phyloP scores from a whole-genome alignment of 2,797 vertebrate species.

The Fratercula arctica region DNA sequence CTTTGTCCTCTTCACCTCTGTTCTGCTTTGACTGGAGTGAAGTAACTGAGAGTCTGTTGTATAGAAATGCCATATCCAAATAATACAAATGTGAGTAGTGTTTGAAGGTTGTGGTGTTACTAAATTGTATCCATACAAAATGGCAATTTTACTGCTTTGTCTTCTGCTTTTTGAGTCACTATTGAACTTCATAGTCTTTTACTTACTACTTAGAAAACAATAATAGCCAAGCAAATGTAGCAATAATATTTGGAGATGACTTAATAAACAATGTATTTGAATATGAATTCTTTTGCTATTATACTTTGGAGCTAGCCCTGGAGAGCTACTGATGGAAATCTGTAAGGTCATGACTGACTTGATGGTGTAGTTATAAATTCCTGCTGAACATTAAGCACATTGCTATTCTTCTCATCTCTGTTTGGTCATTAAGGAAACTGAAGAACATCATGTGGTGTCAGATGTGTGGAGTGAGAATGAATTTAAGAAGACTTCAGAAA shows the following conservation, averaged over 20 bases:
- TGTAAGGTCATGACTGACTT: conserved; percentile 60
- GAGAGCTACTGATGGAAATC: conserved; percentile 23
- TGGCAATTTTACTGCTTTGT: background rate
- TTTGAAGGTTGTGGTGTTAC: background rate
- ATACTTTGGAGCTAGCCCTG: background rate
- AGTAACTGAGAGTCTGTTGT: background rate
- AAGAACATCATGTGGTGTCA: background rate
- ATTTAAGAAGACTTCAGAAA: conserved; percentile 35
- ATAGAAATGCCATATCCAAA: background rate
- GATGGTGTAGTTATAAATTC: conserved; percentile 61
- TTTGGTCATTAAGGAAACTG: conserved; percentile 49
- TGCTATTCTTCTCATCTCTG: conserved; percentile 48
- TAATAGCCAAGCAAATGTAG: background rate
- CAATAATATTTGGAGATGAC: conserved; percentile 21
- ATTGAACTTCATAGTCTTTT: background rate
- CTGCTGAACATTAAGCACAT: conserved; percentile 36
- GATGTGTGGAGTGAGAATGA: background rate
- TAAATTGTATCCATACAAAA: background rate
- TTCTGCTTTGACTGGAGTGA: background rate
- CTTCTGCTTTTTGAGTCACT: background rate
- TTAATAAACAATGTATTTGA: background rate
- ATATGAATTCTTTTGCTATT: conserved; percentile 1
- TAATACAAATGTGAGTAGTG: background rate
- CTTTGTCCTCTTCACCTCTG: background rate
- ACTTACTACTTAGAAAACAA: background rate